Base-by-base conservation (phyloP, 2,888 invertebrate genomes). In the Patella caerulea region DNA sequence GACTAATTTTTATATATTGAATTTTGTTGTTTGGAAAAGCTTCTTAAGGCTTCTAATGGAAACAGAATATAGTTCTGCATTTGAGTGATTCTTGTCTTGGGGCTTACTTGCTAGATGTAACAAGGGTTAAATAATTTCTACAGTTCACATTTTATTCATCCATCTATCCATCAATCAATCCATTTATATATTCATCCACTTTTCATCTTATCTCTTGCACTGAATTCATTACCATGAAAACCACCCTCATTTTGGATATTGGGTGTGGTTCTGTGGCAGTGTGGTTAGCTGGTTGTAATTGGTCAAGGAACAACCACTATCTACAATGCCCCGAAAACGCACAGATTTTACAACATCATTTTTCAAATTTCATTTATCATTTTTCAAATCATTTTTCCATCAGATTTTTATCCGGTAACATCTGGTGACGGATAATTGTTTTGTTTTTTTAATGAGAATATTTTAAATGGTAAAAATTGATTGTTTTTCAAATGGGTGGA, bases 271-370 rank as follows among this genome's bases (percentile, higher is more conserved):
- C 84, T 97, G 96, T 79, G 98, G 98, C 98, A 98, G 98, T 98
- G 98, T 98, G 97, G 97, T 98, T 98, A 98, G 98, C 98, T 98
- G 98, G 98, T 98, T 98, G 98, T 98, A 96, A 85, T 78, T 79
- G 81, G 93, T 83, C 80, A 72, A 78, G 75, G 45, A 95, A 97
- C 97, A 96, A 95, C 97, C 97, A 95, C 96, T 97, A 95, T 94
- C 96, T 94, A 94, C 96, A 96, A 96, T 96, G 95, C 97, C 95
- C 78, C 81, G 81, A 83, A 84, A 86, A 85, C 85, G 73, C 77
- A 65, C 59, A 70, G 73, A 72, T 55, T 72, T 34, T 17, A 52
- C 78, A 52, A 70, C 71, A 34, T 53, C 65, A 59, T 74, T 74
- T 24, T 74, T 74, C 74, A 59, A 55, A 17, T 73, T 56, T 55